Conservation (phyloP, 2,113 vertebrate genomes). For the Cariama cristata region DNA sequence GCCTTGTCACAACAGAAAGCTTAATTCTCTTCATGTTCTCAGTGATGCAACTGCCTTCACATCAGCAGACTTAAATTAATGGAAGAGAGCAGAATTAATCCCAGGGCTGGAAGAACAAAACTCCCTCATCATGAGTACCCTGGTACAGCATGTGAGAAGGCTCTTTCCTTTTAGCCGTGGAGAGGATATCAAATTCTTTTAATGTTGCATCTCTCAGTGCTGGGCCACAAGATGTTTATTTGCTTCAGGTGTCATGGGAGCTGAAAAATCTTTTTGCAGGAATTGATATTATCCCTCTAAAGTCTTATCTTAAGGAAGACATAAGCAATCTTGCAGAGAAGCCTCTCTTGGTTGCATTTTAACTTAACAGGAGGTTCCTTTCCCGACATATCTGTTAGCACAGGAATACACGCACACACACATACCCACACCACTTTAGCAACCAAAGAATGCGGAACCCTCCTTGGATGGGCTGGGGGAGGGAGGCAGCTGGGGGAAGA, state of each 20-base stretch:
- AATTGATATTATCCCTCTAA: conserved; percentile 25
- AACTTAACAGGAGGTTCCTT: conserved; percentile 40
- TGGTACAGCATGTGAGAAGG: not conserved
- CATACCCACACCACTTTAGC: not conserved
- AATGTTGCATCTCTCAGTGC: conserved; percentile 47
- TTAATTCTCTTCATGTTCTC: not conserved
- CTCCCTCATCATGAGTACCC: not conserved
- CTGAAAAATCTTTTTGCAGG: conserved; percentile 37
- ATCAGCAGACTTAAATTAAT: not conserved
- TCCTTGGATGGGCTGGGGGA: not conserved
- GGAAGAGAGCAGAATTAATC: not conserved
- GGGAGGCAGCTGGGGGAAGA: not conserved
- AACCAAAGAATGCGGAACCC: conserved; percentile 11
- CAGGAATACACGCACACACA: not conserved
- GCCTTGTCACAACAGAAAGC: not conserved
- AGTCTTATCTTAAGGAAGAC: conserved; percentile 58
- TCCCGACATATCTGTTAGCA: not conserved
- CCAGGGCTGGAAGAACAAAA: not conserved
- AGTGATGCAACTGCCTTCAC: not conserved
- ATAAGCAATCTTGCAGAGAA: not conserved
- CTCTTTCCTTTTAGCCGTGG: conserved; percentile 3
- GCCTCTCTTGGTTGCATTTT: conserved; percentile 3
- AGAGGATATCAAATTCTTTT: conserved; percentile 43
- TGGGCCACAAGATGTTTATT: not conserved
- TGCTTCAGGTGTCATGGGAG: conserved; percentile 45